Conservation (phyloP, 1,140 invertebrate species). For the Uloborus diversus region DNA sequence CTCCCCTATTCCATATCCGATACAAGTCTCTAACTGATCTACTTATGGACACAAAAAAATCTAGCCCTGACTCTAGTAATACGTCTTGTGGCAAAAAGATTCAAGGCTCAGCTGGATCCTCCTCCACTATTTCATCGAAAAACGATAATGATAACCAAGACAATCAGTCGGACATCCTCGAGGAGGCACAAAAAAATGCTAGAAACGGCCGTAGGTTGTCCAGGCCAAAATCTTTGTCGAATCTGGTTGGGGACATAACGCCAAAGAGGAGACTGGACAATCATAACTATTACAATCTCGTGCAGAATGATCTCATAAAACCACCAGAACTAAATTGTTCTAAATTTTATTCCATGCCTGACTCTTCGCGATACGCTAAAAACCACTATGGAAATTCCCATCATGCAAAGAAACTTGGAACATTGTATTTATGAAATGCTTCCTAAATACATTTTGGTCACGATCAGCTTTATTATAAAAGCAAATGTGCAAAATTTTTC, state of each 20-base stretch:
- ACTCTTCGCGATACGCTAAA: constrained; percentile 30
- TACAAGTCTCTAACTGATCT: constrained; percentile 84
- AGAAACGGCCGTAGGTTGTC: constrained; percentile 59
- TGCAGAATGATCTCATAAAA: constrained; percentile 49
- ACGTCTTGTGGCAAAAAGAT: constrained; percentile 23
- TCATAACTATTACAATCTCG: constrained; percentile 45
- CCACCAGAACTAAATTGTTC: constrained; percentile 29
- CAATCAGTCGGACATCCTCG: constrained; percentile 70
- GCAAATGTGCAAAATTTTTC: neutral
- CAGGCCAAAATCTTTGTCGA: constrained; percentile 80
- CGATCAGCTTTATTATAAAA: neutral
- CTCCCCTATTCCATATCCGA: constrained; percentile 81
- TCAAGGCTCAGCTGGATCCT: neutral
- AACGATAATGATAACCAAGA: constrained; percentile 73
- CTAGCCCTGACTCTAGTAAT: constrained; percentile 81
- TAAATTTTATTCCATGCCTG: constrained; percentile 48
- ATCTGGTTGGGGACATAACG: constrained; percentile 63
- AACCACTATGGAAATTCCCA: constrained; percentile 24
- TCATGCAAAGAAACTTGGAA: constrained; percentile 43
- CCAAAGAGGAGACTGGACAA: constrained; percentile 42
- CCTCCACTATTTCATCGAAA: constrained; percentile 71
- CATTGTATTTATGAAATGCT: constrained; percentile 43
- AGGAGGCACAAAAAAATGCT: constrained; percentile 7
- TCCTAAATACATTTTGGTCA: neutral
- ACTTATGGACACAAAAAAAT: constrained; percentile 72